phyloP scores from a whole-genome alignment of 1,140 invertebrate species.

The Pemphigus obesinymphae region DNA sequence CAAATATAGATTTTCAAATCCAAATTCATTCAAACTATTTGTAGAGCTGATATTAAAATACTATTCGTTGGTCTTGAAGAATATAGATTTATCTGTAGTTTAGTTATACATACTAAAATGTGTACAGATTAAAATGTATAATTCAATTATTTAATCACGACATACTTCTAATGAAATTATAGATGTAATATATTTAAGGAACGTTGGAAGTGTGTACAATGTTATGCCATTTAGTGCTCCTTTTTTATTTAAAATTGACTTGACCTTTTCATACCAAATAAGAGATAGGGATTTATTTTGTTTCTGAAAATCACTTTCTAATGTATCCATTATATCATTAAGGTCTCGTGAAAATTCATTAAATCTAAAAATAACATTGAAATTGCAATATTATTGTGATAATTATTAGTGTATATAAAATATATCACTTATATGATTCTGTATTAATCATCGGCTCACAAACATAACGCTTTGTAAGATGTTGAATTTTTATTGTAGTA shows the following conservation, averaged over 20 bases:
- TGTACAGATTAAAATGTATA: not conserved
- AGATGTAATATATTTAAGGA: not conserved
- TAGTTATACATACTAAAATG: too few relatives aligned
- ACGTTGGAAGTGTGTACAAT: not conserved
- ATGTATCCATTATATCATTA: not conserved
- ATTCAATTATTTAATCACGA: not conserved
- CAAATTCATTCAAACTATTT: too few relatives aligned
- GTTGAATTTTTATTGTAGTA: not conserved
- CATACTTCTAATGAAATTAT: not conserved
- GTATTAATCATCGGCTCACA: not conserved
- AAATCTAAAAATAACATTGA: not conserved
- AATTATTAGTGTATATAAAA: too few relatives aligned
- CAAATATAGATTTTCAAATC: too few relatives aligned
- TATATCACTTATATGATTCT: not conserved
- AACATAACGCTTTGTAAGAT: not conserved
- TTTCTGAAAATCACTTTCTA: conserved; percentile 47
- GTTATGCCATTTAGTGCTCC: not conserved
- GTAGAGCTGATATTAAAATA: too few relatives aligned
- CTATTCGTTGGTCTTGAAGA: too few relatives aligned
- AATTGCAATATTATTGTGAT: too few relatives aligned
- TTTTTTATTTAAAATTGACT: not conserved
- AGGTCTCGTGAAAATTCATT: not conserved
- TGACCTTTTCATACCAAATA: not conserved
- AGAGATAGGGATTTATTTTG: not conserved
- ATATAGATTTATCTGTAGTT: too few relatives aligned